Base-by-base conservation (phyloP, 2,888 invertebrate genomes). In the Furcula furcula region DNA sequence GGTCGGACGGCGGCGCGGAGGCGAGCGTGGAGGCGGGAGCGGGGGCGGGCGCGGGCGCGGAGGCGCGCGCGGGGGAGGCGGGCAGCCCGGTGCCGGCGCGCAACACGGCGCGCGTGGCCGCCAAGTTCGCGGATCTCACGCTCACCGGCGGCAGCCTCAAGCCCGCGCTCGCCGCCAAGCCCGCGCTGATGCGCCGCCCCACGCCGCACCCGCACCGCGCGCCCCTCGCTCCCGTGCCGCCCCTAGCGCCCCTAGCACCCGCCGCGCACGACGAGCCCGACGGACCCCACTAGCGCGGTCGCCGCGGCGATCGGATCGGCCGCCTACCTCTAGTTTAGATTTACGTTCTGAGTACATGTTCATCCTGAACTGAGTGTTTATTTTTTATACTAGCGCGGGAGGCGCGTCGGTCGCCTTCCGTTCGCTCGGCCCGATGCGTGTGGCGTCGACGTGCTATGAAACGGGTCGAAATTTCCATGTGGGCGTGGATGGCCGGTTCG, bases 161-260 rank as follows among this genome's bases (percentile, higher is more conserved):
- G 73, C 94, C 94, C 5, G 93, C 93, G 65, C 91, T 94, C 40
- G 94, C 95, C 72, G 92, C 93, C 31, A 96, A 96, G 83, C 96
- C 96, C 9, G 92, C 94, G 56, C 92, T 96, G 56, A 91, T 95
- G 80, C 76, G 84, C 22, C 78, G 84, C 25, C 81, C 81, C 55
- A 67, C 81, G 54, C 82, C 83, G 52, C 81, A 76, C 65, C 78
- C 77, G 50, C 61, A 46, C 6, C 59, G 44, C 55, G 55, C 58
- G 38, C 3, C 41, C 35, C 52, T 32, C 36, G 31, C 52, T 19
- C 55, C 39, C 14, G 40, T 33, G 42, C 39, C 52, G 21, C 55
- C 39, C 14, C 42, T 33, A 42, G 40, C 55, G 13, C 40, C 43
- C 36, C 19, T 18, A 37, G 35, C 50, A 34, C 38, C 47, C 34